Conservation (phyloP, 2,888 invertebrate genomes). For the Coenonympha glycerion region DNA sequence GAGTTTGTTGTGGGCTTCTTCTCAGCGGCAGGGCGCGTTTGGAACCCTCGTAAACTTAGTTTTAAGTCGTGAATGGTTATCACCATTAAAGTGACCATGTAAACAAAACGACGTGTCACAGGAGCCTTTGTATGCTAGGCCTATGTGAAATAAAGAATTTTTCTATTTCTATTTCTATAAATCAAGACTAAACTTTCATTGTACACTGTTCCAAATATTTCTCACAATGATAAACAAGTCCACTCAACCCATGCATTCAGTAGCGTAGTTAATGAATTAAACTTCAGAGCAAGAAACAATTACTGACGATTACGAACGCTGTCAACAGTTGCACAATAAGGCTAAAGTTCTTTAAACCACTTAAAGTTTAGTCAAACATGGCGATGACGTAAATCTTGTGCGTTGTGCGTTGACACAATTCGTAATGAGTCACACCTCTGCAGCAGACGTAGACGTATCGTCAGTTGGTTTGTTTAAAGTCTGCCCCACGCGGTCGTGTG, state of each 20-base stretch:
- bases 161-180: too few relatives aligned
- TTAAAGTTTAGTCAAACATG: conserved; percentile 23
- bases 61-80: too few relatives aligned
- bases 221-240: background rate
- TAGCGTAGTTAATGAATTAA: conserved; percentile 12
- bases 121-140: too few relatives aligned
- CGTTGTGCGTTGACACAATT: conserved; percentile 17
- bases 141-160: too few relatives aligned
- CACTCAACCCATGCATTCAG: conserved; percentile 6
- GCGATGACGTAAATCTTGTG: conserved; percentile 20
- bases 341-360: conserved; percentile 23
- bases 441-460: conserved; percentile 33
- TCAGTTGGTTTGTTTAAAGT: conserved; percentile 45
- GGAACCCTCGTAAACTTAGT: too few relatives aligned
- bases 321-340: conserved; percentile 25
- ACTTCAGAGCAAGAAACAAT: conserved; percentile 18
- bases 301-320: conserved; percentile 18
- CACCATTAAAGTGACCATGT: too few relatives aligned
- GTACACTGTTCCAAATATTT: background rate
- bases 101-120: too few relatives aligned
- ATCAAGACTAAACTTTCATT: background rate
- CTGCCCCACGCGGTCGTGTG: conserved; percentile 53
- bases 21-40: too few relatives aligned
- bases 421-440: conserved; percentile 50
- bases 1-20: too few relatives aligned